Conservation (phyloP, 2,888 invertebrate species). For the Acleris sparsana region DNA sequence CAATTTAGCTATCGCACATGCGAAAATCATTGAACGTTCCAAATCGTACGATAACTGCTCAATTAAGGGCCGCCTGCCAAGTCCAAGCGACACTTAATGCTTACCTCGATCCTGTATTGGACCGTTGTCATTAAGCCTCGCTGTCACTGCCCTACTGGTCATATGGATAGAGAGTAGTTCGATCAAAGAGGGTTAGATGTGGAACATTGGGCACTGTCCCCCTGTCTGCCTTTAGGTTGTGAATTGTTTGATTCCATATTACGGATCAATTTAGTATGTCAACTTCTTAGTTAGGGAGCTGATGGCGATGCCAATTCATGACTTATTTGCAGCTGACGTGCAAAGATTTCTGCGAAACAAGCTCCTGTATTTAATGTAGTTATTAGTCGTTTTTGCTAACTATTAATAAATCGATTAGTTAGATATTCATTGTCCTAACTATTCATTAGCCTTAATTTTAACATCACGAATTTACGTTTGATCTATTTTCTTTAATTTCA, state of each 20-base stretch:
- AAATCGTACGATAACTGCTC: conserved; percentile 57
- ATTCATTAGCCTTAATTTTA: too few relatives aligned
- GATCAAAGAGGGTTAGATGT: conserved; percentile 68
- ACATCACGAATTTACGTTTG: too few relatives aligned
- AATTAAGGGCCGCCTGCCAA: conserved; percentile 70
- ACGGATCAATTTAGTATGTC: conserved; percentile 53
- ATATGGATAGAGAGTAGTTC: conserved; percentile 61
- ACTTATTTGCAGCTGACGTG: background rate
- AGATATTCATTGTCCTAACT: too few relatives aligned
- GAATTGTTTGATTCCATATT: conserved; percentile 45
- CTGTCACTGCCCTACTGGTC: conserved; percentile 61
- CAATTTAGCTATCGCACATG: conserved; percentile 15
- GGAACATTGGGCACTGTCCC: conserved; percentile 49
- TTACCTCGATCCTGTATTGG: conserved; percentile 76
- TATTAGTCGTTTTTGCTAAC: too few relatives aligned
- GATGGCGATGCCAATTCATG: conserved; percentile 10
- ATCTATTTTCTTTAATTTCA: too few relatives aligned
- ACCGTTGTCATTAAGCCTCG: conserved; percentile 73
- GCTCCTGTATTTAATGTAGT: too few relatives aligned
- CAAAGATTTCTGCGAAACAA: too few relatives aligned
- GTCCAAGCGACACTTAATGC: conserved; percentile 69
- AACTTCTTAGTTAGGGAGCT: conserved; percentile 44
- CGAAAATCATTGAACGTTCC: conserved; percentile 24
- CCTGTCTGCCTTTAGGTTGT: conserved; percentile 47
- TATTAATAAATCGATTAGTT: too few relatives aligned